A percentile compares a stretch with the other conserved stretches of the same genome.
Evolutionary conservation across 2,888 invertebrate species (phyloP).

Genomic region (Coelinius sp.): DNA sequence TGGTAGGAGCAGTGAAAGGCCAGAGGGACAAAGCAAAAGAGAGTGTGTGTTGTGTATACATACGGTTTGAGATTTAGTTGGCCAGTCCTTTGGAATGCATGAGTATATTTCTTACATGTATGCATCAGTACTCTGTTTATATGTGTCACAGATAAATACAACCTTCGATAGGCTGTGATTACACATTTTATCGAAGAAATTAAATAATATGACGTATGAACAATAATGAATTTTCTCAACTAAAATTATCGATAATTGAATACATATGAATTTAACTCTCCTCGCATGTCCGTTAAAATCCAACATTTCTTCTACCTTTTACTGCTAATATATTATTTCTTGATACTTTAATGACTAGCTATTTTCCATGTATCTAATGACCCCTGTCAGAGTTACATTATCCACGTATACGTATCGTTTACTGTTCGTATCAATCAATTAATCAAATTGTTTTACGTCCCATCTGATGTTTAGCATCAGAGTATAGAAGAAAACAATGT

Average conservation of each 20-base stretch:
- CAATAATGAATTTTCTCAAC: not conserved
- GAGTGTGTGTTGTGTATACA: conserved; percentile 37
- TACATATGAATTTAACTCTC: not conserved
- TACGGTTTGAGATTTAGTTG: conserved; percentile 56
- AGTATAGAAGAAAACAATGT: not conserved
- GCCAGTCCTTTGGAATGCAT: conserved; percentile 64
- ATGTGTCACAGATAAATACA: conserved; percentile 22
- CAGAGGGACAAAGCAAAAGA: conserved; percentile 23
- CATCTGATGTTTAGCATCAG: not conserved
- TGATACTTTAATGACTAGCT: conserved; percentile 14
- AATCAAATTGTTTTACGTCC: conserved; percentile 8
- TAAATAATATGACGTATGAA: not conserved
- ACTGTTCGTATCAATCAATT: conserved; percentile 11
- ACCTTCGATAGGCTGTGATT: not conserved
- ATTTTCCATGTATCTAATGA: conserved; percentile 7
- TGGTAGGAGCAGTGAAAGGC: conserved; percentile 21
- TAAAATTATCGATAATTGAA: not conserved
- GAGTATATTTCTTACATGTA: conserved; percentile 43
- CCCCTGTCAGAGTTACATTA: conserved; percentile 9
- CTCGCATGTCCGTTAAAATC: not conserved
- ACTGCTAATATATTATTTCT: not conserved
- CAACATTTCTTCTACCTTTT: not conserved
- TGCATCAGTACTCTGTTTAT: conserved; percentile 5
- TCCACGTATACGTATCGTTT: conserved; percentile 2
- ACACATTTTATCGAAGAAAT: not conserved